Conservation (phyloP, 1,140 invertebrate genomes). For the Halictus rubicundus region DNA sequence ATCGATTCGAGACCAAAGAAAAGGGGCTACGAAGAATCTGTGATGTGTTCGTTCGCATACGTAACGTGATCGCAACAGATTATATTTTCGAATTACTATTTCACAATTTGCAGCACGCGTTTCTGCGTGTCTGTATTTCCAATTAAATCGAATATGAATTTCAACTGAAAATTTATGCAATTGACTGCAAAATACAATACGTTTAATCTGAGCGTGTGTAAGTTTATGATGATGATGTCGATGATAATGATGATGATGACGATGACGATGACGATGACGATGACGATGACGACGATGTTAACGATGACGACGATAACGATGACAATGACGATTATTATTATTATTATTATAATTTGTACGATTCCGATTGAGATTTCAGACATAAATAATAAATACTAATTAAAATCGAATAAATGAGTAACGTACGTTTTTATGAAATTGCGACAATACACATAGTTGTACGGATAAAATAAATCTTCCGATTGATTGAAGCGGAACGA, state of each 20-base stretch:
- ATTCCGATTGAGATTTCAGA: slow-evolving; percentile 37
- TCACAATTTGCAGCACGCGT: slow-evolving; percentile 13
- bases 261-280: too few relatives aligned
- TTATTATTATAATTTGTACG: slow-evolving; percentile 30
- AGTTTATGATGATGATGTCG: slow-evolving; percentile 14
- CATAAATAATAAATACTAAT: slow-evolving; percentile 46
- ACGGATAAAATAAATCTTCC: slow-evolving; percentile 53
- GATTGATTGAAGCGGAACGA: slow-evolving; percentile 43
- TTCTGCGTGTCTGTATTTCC: slow-evolving; percentile 1
- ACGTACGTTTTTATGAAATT: slow-evolving; percentile 24
- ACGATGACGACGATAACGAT: too few relatives aligned
- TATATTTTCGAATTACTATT: slow-evolving; percentile 8
- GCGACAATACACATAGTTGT: slow-evolving; percentile 21
- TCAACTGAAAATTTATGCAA: slow-evolving; percentile 31
- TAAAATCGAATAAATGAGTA: slow-evolving; percentile 42
- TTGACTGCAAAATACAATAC: slow-evolving; percentile 40
- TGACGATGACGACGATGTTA: too few relatives aligned
- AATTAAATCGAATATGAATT: slow-evolving; percentile 4
- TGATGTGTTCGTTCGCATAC: slow-evolving; percentile 25
- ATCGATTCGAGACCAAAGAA: slow-evolving; percentile 38
- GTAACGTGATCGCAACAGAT: slow-evolving; percentile 39
- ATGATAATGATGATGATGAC: too few relatives aligned
- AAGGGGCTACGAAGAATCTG: slow-evolving; percentile 39
- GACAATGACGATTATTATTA: background rate
- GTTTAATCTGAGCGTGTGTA: slow-evolving; percentile 35